Evolutionary conservation across 92 coral and sea anemone genomes (phyloP).

Genomic region (Umimayanthus kanabou): DNA sequence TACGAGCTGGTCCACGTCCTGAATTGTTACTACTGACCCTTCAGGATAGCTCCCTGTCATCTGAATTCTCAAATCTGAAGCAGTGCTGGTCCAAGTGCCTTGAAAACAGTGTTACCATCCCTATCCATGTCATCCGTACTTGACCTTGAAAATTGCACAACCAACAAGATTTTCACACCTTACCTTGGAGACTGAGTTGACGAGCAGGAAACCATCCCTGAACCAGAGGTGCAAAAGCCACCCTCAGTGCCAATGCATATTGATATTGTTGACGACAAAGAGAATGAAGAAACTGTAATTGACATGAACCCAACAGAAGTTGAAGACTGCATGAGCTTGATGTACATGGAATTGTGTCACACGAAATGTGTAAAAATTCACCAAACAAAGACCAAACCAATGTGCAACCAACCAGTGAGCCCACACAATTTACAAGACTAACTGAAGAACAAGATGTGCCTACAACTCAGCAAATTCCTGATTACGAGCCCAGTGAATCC

Average conservation of each 20-base stretch:
- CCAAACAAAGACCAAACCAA: background rate
- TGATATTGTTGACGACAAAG: background rate
- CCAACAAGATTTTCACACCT: constrained; percentile 7
- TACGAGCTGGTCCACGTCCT: too few species aligned
- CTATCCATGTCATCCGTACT: too few species aligned
- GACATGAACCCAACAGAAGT: constrained; percentile 31
- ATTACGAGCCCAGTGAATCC: too few species aligned
- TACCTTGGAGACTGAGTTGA: constrained; percentile 20
- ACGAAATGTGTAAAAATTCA: background rate
- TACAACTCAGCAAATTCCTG: too few species aligned
- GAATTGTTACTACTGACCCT: too few species aligned
- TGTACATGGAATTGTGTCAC: background rate
- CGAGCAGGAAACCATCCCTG: background rate
- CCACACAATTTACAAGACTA: too few species aligned
- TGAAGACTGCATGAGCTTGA: constrained; percentile 21
- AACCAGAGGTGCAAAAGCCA: background rate
- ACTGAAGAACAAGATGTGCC: too few species aligned
- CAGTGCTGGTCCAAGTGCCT: too few species aligned
- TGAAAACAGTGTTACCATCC: too few species aligned
- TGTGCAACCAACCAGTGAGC: background rate
- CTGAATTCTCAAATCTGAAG: too few species aligned
- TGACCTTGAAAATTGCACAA: too few species aligned
- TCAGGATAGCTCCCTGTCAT: too few species aligned
- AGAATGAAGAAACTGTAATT: constrained; percentile 27
- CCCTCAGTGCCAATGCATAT: background rate